These are phyloP conservation scores for Pitta sordida DNA, from an alignment of 2,113 vertebrate species.

Conservation along the genomic window DNA sequence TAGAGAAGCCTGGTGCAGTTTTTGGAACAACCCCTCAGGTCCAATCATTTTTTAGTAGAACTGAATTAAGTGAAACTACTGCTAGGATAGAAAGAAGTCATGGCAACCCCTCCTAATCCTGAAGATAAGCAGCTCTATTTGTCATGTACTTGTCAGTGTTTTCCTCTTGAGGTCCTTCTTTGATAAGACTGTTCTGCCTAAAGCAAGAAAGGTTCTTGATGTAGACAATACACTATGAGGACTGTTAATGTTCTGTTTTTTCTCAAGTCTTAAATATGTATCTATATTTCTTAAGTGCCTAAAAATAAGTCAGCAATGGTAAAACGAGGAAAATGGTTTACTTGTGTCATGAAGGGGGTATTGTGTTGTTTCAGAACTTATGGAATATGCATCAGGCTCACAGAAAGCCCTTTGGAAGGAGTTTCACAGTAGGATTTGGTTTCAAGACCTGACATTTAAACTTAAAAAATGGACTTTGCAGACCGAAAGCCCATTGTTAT, in stretches of 20 bases:
- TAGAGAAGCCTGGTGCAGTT: neutral
- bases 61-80: neutral
- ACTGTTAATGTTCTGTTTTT: neutral
- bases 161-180: neutral
- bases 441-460: slow-evolving; percentile 44
- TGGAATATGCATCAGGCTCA: neutral
- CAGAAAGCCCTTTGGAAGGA: neutral
- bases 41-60: neutral
- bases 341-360: neutral
- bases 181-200: neutral
- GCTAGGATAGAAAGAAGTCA: neutral
- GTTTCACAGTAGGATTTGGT: neutral
- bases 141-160: neutral
- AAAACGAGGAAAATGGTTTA: neutral
- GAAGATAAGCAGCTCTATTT: neutral
- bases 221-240: neutral
- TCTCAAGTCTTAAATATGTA: neutral
- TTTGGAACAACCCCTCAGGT: neutral
- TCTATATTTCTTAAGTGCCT: neutral
- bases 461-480: neutral
- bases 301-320: neutral
- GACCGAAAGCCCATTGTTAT: neutral
- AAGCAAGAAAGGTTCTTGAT: neutral
- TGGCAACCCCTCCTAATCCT: accelerated
- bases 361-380: neutral